Evolutionary conservation across 2,113 vertebrate species (phyloP), one percentile per base, ranked within the genome.

Genomic region (Rynchops niger): DNA sequence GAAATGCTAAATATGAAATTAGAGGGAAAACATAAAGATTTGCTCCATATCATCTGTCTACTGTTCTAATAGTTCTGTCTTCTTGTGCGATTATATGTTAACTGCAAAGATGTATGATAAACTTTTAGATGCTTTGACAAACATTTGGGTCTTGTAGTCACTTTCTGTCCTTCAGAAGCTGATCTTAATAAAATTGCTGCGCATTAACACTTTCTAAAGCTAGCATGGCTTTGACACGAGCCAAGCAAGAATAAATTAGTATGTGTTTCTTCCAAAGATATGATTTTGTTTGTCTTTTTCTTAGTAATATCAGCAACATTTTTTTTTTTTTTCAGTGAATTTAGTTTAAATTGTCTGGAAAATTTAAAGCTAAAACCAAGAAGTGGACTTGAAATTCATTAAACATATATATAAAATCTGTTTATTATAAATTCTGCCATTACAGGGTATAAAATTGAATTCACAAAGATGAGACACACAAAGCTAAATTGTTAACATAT

Each of bases 401-500:
- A 83, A 84, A 95, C 91, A 83, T 36, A 59, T 49, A 7, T 29
- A 10, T 76, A 84, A 93, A 88, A 91, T 89, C 34, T 61, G 26
- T 38, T 88, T 63, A 79, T 88, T 72, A 52, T 91, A 77, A 49
- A 92, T 61, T 74, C 50, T 82, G 42, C 30, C 69, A 74, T 93
- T 96, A 70, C n/a, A 94, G 9, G 12, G 59, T 89, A 83, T 95
- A 77, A 95, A 96, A 86, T 73, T 16, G 32, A 74, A 86, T 77
- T 91, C 52, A 78, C 49, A 79, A 56, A 78, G 27, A 65, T 11
- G 11, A 61, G 61, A 88, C 45, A 79, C 27, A 53, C 13, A 43
- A 92, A 56, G 66, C 23, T 82, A 96, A 97, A 97, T 94, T 96
- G 52, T 94, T 97, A 96, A 74, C 84, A 98, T 71, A 96, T 96